These are phyloP conservation scores for Macrosiphum euphorbiae DNA, from an alignment of 2,888 invertebrate genomes.

Conservation along the genomic window DNA sequence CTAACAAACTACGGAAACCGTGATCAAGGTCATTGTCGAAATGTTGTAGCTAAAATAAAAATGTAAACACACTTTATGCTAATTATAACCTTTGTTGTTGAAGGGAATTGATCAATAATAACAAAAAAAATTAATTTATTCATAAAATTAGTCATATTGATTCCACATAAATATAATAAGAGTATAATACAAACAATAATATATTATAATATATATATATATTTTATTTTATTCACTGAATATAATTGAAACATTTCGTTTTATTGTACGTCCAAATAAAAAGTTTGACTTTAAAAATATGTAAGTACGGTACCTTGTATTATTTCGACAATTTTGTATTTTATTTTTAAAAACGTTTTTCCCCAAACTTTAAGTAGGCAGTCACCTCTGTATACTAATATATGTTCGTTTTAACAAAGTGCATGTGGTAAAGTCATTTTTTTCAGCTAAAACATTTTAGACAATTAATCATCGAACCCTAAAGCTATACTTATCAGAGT, in stretches of 20 bases:
- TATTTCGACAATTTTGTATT: not conserved
- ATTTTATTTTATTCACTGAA: not conserved
- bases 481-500: not conserved
- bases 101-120: no score
- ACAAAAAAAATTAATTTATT: not conserved
- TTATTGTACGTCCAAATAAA: not conserved
- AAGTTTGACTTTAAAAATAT: not conserved
- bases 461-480: constrained; percentile 1
- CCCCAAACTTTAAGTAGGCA: not conserved
- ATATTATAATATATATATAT: no score
- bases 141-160: not conserved
- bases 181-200: not conserved
- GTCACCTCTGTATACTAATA: not conserved
- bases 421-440: constrained; percentile 10
- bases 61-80: no score
- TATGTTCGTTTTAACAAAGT: not conserved
- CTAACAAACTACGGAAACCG: no score
- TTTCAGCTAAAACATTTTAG: not conserved
- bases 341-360: not conserved
- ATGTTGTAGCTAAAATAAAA: no score
- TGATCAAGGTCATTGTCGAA: no score
- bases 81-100: no score
- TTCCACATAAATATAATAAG: not conserved
- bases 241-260: not conserved
- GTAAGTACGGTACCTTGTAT: not conserved